Evolutionary conservation across 1,140 invertebrate species (phyloP).

Genomic region (Dryas iulia): DNA sequence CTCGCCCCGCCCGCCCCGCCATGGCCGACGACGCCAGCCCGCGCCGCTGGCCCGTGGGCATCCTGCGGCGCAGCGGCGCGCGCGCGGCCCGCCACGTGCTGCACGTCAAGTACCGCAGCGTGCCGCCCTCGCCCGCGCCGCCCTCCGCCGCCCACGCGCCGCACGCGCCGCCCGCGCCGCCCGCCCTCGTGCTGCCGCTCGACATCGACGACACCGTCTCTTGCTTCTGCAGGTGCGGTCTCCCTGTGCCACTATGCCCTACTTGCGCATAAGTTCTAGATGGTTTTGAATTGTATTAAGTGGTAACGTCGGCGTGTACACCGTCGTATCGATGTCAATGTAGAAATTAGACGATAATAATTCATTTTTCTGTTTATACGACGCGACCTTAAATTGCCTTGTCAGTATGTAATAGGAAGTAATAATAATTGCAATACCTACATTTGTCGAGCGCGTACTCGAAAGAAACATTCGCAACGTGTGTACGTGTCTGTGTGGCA

Average conservation of each 20-base stretch:
- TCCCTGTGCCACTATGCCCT: background rate
- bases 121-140: conserved; percentile 44
- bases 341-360: too few species aligned
- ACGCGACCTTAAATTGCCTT: background rate
- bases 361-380: background rate
- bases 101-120: conserved; percentile 76
- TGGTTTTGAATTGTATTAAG: too few species aligned
- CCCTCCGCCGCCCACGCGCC: conserved; percentile 9
- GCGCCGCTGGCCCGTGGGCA: conserved; percentile 64
- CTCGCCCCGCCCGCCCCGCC: conserved; percentile 21
- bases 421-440: background rate
- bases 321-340: too few species aligned
- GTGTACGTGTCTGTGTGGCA: too few species aligned
- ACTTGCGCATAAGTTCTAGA: too few species aligned
- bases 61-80: conserved; percentile 63
- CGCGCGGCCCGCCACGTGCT: conserved; percentile 64
- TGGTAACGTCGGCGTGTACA: too few species aligned
- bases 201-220: conserved; percentile 87
- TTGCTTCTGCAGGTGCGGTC: conserved; percentile 86
- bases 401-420: background rate
- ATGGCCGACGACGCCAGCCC: conserved; percentile 48
- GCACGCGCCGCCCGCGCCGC: conserved; percentile 55
- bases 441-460: background rate
- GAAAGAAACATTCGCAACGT: too few species aligned
- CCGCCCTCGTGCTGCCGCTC: conserved; percentile 71